These are phyloP conservation scores for Esox masquinongy DNA, from an alignment of 2,797 vertebrate species.

Conservation along the genomic window DNA sequence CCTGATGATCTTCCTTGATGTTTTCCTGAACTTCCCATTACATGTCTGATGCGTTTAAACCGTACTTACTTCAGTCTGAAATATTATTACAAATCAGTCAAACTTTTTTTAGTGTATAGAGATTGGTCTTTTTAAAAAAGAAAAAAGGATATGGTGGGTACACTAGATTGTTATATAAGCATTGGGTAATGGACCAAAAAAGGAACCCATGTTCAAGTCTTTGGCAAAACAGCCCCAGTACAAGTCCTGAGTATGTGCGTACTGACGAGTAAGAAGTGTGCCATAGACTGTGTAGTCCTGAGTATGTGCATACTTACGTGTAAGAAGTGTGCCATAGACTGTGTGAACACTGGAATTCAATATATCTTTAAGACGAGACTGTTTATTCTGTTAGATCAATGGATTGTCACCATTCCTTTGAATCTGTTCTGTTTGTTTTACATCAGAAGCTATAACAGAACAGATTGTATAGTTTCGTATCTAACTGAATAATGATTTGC, in stretches of 20 bases:
- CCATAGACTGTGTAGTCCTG: not conserved
- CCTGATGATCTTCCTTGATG: too few relatives aligned
- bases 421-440: slow-evolving; percentile 1
- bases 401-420: not conserved
- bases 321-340: not conserved
- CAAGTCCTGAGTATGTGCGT: not conserved
- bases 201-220: not conserved
- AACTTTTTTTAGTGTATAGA: too few relatives aligned
- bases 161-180: too few relatives aligned
- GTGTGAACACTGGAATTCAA: not conserved
- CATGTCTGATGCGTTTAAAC: too few relatives aligned
- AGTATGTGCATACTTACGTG: not conserved
- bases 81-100: too few relatives aligned
- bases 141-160: too few relatives aligned
- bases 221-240: not conserved
- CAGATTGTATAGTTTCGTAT: not conserved
- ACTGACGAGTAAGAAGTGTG: not conserved
- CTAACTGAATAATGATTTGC: not conserved
- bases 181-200: too few relatives aligned
- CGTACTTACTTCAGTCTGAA: too few relatives aligned
- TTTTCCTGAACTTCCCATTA: too few relatives aligned
- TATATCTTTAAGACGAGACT: not conserved
- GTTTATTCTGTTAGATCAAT: not conserved
- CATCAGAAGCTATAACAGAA: not conserved
- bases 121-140: too few relatives aligned